Percentiles rank a stretch among this genome's conserved stretches.
Evolutionary conservation across 2,113 vertebrate genomes (phyloP).

Genomic region (Larimichthys polyactis): DNA sequence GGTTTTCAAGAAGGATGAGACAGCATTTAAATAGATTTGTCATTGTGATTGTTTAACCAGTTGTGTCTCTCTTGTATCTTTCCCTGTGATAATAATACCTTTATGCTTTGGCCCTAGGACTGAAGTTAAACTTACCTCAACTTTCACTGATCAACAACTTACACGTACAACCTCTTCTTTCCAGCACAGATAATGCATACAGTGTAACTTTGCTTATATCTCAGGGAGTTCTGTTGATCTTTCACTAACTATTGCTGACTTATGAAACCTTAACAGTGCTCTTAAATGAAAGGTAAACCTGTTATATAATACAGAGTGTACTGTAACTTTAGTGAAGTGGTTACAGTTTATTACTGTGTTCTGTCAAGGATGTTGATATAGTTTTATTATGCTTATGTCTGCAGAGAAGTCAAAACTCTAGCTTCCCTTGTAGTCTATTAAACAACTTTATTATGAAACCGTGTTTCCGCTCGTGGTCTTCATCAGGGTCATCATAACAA

Average conservation of each 20-base stretch:
- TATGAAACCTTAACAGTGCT: not conserved
- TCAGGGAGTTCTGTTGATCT: not conserved
- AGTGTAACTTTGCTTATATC: not conserved
- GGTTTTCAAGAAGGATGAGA: conserved; percentile 12
- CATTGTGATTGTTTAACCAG: conserved; percentile 2
- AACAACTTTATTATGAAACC: no score
- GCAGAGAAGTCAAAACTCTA: no score
- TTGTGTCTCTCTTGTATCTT: not conserved
- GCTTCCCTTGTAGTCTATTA: no score
- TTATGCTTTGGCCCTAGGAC: not conserved
- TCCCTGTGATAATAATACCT: not conserved
- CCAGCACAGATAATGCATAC: not conserved
- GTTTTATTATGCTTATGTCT: not conserved
- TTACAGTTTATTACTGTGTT: not conserved
- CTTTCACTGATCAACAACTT: not conserved
- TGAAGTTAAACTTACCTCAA: not conserved
- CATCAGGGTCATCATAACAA: no score
- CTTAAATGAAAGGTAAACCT: not conserved
- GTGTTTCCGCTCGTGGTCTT: no score
- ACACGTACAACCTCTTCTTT: not conserved
- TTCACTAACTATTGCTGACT: not conserved
- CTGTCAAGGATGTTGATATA: not conserved
- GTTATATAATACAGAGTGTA: conserved; percentile 3
- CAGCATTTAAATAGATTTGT: not conserved
- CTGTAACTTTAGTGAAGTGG: not conserved